phyloP scores from a whole-genome alignment of 1,140 invertebrate genomes.

The Leptoteleia sp. region DNA sequence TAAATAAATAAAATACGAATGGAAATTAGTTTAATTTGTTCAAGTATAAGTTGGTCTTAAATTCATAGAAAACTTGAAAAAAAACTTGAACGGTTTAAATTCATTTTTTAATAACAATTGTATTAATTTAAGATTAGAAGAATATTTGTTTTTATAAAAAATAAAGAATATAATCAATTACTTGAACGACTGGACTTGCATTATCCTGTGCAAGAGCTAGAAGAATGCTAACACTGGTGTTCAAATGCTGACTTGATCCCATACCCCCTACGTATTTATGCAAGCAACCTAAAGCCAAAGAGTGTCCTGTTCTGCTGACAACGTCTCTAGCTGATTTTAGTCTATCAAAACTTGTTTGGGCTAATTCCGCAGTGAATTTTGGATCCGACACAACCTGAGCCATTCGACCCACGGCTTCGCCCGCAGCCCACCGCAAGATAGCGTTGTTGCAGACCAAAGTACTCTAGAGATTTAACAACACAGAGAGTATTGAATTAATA shows the following conservation, averaged over 20 bases:
- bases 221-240: constrained; percentile 95
- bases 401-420: constrained; percentile 93
- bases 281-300: constrained; percentile 94
- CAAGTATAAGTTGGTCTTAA: too few relatives aligned
- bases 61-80: too few relatives aligned
- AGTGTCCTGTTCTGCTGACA: constrained; percentile 93
- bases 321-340: constrained; percentile 94
- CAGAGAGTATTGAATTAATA: too few relatives aligned
- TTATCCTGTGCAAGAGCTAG: constrained; percentile 96
- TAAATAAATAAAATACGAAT: too few relatives aligned
- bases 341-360: constrained; percentile 94
- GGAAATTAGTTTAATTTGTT: too few relatives aligned
- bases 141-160: too few relatives aligned
- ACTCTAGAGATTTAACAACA: constrained; percentile 81
- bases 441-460: constrained; percentile 92
- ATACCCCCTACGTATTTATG: constrained; percentile 95
- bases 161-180: too few relatives aligned
- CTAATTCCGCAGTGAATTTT: constrained; percentile 93
- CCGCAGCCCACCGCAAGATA: constrained; percentile 92
- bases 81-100: too few relatives aligned
- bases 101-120: too few relatives aligned
- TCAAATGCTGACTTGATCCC: constrained; percentile 95
- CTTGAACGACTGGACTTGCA: constrained; percentile 93
- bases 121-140: constrained; percentile 1
- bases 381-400: constrained; percentile 93